A percentile compares a stretch with the other conserved stretches of the same genome.
These are phyloP conservation scores for Drosophila bocqueti DNA, from an alignment of 1,140 invertebrate genomes.

Conservation along the genomic window DNA sequence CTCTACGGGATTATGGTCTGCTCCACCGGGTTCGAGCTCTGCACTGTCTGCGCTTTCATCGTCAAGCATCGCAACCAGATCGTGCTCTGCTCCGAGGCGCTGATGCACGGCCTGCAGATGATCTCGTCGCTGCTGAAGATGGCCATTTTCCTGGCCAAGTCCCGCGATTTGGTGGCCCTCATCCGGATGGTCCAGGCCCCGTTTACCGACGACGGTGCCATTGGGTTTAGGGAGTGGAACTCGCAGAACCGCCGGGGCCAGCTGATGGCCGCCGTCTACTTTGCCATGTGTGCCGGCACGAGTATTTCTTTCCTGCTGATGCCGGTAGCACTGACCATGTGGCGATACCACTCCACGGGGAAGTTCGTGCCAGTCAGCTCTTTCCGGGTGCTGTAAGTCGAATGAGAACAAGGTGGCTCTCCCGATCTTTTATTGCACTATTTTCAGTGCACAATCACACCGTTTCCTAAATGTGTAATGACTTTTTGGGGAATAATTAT, in stretches of 20 bases:
- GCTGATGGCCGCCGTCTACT: constrained; percentile 42
- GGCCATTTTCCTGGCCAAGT: constrained; percentile 50
- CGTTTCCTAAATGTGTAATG: not conserved
- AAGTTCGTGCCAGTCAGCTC: constrained; percentile 51
- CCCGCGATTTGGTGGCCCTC: constrained; percentile 33
- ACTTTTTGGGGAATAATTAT: not conserved
- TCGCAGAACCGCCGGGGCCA: constrained; percentile 45
- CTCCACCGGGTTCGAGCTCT: constrained; percentile 57
- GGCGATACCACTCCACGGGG: constrained; percentile 26
- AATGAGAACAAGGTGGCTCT: not conserved
- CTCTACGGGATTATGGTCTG: constrained; percentile 48
- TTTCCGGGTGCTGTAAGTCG: constrained; percentile 54
- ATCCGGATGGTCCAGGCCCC: constrained; percentile 32
- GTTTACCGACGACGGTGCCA: not conserved
- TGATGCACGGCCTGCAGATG: constrained; percentile 67
- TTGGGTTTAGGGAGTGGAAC: not conserved
- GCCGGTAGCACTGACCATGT: constrained; percentile 46
- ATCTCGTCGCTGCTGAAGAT: constrained; percentile 63
- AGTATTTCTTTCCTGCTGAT: constrained; percentile 58
- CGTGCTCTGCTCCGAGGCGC: constrained; percentile 59
- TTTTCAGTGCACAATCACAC: not conserved
- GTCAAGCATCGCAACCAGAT: constrained; percentile 46
- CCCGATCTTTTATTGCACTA: not conserved
- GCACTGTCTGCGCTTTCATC: constrained; percentile 65
- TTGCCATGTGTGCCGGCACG: constrained; percentile 62